Conservation (phyloP, 2,113 vertebrate species). For the Sapajus apella region DNA sequence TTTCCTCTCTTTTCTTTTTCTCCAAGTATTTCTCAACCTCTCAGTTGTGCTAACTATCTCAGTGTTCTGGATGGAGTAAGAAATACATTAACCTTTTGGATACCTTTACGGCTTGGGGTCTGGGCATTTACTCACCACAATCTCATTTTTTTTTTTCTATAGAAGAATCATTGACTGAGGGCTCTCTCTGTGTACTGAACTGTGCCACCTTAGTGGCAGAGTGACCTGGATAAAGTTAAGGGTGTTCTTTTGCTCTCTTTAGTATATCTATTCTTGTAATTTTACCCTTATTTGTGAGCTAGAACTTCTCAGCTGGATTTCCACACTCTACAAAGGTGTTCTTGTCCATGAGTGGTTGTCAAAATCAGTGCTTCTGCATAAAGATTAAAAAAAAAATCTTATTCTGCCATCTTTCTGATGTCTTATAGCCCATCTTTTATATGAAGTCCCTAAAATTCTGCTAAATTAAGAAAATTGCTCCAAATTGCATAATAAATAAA, state of each 20-base stretch:
- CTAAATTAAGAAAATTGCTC: not conserved
- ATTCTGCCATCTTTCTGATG: not conserved
- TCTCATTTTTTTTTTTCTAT: too few relatives aligned
- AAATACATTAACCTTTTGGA: not conserved
- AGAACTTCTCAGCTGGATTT: not conserved
- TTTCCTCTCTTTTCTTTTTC: not conserved
- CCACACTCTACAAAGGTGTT: not conserved
- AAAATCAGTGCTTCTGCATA: not conserved
- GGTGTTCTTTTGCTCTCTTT: not conserved
- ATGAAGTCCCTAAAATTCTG: not conserved
- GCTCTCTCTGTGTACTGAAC: not conserved
- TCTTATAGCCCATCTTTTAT: not conserved
- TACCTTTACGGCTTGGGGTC: fast-evolving
- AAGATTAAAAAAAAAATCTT: not conserved
- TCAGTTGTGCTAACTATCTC: not conserved
- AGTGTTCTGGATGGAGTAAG: not conserved
- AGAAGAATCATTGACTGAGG: not conserved
- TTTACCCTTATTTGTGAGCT: fast-evolving
- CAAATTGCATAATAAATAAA: not conserved
- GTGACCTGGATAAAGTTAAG: not conserved
- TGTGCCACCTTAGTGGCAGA: not conserved
- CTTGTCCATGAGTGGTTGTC: not conserved
- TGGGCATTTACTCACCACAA: too few relatives aligned
- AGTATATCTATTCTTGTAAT: not conserved
- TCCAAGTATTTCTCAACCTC: not conserved